Evolutionary conservation across 35 echinoderm and acorn worm genomes (phyloP).

Genomic region (Holothuria glaberrima): DNA sequence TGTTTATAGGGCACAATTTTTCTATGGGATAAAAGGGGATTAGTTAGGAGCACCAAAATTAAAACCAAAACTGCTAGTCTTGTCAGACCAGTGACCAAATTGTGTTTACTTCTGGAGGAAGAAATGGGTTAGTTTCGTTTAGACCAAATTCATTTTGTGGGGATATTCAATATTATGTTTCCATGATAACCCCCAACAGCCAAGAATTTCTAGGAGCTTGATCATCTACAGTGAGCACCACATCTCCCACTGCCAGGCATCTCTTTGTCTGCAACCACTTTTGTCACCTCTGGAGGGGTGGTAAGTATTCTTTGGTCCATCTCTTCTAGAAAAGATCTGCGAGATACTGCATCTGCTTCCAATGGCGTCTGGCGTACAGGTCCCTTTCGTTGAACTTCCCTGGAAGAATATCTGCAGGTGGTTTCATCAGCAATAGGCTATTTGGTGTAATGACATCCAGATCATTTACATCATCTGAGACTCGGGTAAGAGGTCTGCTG

Average conservation of each 20-base stretch:
- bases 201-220: slow-evolving; percentile 18
- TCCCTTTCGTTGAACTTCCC: slow-evolving; percentile 29
- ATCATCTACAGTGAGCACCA: slow-evolving; percentile 61
- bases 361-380: slow-evolving; percentile 41
- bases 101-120: slow-evolving; percentile 1
- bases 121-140: not conserved
- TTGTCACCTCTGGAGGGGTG: slow-evolving; percentile 23
- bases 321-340: too few species aligned
- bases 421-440: slow-evolving; percentile 7
- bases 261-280: slow-evolving; percentile 49
- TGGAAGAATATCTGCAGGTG: not conserved
- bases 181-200: not conserved
- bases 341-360: slow-evolving; percentile 64
- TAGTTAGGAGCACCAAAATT: slow-evolving; percentile 49
- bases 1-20: too few species aligned
- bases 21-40: not conserved
- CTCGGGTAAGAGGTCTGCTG: too few species aligned
- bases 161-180: too few species aligned
- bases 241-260: slow-evolving; percentile 32
- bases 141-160: not conserved
- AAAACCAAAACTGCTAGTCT: too few species aligned
- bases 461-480: slow-evolving; percentile 10
- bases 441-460: slow-evolving; percentile 62
- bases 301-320: slow-evolving; percentile 65
- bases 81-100: too few species aligned